Evolutionary conservation across 2,113 vertebrate species (phyloP).

Genomic region (Raja brachyura): DNA sequence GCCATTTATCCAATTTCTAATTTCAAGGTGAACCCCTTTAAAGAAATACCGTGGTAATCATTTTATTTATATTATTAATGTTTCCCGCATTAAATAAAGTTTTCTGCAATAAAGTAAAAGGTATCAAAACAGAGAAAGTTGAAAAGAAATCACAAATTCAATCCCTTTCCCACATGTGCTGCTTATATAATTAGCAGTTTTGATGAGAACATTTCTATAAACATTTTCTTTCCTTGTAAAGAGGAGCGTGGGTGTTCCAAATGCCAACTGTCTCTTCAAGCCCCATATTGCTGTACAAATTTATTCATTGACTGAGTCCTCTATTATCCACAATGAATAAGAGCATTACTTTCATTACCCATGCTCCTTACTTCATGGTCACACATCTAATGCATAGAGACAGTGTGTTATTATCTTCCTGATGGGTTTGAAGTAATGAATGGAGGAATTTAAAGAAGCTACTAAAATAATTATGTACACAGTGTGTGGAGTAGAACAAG

Average conservation of each 20-base stretch:
- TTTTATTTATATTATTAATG: not conserved
- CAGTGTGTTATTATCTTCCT: not conserved
- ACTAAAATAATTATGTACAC: not conserved
- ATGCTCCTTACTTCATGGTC: not conserved
- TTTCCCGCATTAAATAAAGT: not conserved
- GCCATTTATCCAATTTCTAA: not conserved
- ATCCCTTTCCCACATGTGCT: not conserved
- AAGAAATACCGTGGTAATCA: not conserved
- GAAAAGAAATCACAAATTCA: constrained; percentile 16
- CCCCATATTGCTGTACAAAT: not conserved
- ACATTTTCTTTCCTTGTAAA: constrained; percentile 27
- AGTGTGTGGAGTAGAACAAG: not conserved
- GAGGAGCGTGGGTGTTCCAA: constrained; percentile 27
- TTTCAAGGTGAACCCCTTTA: not conserved
- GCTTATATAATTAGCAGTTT: constrained; percentile 33
- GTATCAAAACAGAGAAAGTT: not conserved
- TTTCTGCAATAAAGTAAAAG: not conserved
- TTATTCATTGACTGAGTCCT: constrained; percentile 29
- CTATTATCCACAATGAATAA: constrained; percentile 35
- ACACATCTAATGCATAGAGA: not conserved
- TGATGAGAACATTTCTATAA: constrained; percentile 11
- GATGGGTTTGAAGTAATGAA: not conserved
- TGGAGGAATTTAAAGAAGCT: constrained; percentile 6
- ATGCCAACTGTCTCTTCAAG: constrained; percentile 27
- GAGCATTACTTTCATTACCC: not conserved